Evolutionary conservation across 2,888 invertebrate genomes (phyloP).

Genomic region (Phytoseiulus persimilis): DNA sequence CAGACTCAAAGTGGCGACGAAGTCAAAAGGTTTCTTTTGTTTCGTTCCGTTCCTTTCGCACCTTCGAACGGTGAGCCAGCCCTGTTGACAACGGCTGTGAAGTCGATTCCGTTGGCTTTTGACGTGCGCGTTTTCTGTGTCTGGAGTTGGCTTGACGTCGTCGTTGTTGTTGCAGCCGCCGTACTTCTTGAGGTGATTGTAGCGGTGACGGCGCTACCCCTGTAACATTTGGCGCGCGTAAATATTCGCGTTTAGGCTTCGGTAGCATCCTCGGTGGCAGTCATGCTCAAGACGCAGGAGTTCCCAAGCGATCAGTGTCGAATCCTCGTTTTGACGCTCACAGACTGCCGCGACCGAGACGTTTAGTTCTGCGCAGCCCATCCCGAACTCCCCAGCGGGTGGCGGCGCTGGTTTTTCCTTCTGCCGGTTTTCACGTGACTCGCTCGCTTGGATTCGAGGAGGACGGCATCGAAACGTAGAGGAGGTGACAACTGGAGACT

Average conservation of each 20-base stretch:
- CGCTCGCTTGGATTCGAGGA: not conserved
- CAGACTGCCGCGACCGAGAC: not conserved
- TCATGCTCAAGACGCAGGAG: too few species aligned
- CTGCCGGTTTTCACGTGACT: not conserved
- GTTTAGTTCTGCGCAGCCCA: not conserved
- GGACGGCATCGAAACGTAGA: not conserved
- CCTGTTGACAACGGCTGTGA: not conserved
- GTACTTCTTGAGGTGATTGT: not conserved
- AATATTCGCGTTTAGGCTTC: not conserved
- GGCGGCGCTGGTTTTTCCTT: not conserved
- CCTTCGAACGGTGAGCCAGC: not conserved
- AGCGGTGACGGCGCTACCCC: not conserved
- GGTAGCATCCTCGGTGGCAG: not conserved
- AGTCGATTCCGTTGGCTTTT: not conserved
- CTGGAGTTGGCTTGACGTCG: not conserved
- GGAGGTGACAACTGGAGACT: not conserved
- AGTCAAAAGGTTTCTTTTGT: not conserved
- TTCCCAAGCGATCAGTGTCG: not conserved
- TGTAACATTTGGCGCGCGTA: not conserved
- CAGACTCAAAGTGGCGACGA: not conserved
- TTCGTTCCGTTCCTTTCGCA: not conserved
- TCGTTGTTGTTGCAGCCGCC: not conserved
- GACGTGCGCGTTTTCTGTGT: not conserved
- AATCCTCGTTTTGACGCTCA: not conserved
- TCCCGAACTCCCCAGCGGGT: not conserved